phyloP scores from a whole-genome alignment of 2,113 vertebrate species.

The Mus pahari region DNA sequence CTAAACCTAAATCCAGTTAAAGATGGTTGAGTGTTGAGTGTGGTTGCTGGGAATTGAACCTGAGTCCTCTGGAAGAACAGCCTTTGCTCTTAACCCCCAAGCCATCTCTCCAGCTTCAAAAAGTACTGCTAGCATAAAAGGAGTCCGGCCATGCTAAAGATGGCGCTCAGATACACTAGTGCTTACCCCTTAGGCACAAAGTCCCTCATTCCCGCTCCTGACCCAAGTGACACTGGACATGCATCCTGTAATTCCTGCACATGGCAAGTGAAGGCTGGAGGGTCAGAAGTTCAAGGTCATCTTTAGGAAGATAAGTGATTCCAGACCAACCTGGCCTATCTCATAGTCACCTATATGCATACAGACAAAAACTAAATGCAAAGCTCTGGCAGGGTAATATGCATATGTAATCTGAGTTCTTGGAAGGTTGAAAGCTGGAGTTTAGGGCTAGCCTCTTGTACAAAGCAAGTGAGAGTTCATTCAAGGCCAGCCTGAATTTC shows the following conservation, averaged over 20 bases:
- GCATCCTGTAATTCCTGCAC: neutral
- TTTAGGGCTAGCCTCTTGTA: neutral
- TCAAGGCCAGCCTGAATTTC: neutral
- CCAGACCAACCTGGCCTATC: neutral
- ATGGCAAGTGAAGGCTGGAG: neutral
- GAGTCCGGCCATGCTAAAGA: neutral
- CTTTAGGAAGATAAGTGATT: too few species aligned
- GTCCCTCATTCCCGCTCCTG: neutral
- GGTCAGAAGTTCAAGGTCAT: neutral
- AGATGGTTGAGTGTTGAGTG: neutral
- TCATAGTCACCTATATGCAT: fast-evolving
- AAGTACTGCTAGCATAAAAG: too few species aligned
- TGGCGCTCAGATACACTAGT: too few species aligned
- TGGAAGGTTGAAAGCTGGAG: too few species aligned
- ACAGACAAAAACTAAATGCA: neutral
- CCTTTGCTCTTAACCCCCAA: neutral
- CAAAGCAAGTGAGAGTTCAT: neutral
- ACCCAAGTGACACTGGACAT: neutral
- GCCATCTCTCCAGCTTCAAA: neutral
- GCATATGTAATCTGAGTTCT: neutral
- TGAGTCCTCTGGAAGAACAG: neutral
- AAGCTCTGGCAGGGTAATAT: neutral
- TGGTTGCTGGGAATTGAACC: neutral
- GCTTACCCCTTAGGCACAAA: neutral
- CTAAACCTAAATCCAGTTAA: neutral